Percentiles rank a stretch among this genome's conserved stretches.
These are phyloP conservation scores for Saxidomus purpurata DNA, from an alignment of 1,140 invertebrate species.

Conservation along the genomic window DNA sequence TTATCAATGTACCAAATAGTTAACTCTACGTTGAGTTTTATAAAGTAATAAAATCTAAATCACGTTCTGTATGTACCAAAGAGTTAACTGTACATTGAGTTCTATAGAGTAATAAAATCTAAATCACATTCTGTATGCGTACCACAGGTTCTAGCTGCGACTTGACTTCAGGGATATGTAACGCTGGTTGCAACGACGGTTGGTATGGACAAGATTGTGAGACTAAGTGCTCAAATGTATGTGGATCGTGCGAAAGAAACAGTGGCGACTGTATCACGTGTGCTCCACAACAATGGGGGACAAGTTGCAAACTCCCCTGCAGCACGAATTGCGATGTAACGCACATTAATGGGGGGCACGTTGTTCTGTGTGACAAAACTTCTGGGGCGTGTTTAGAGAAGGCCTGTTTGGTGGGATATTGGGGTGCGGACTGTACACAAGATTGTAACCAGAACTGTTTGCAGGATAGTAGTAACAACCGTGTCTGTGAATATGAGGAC, in stretches of 20 bases:
- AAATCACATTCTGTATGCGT: background rate
- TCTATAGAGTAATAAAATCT: too few relatives aligned
- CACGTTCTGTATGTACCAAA: too few relatives aligned
- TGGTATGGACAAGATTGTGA: background rate
- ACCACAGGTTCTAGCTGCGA: conserved; percentile 30
- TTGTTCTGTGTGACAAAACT: conserved; percentile 37
- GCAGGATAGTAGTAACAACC: background rate
- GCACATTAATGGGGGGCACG: too few relatives aligned
- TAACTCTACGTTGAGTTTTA: too few relatives aligned
- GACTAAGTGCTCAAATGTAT: background rate
- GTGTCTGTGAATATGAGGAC: background rate
- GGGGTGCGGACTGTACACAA: conserved; percentile 6
- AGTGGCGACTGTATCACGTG: conserved; percentile 39
- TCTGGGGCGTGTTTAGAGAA: conserved; percentile 1
- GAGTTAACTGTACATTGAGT: too few relatives aligned
- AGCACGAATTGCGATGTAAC: conserved; percentile 32
- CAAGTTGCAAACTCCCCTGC: background rate
- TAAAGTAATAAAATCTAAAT: too few relatives aligned
- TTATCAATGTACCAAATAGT: too few relatives aligned
- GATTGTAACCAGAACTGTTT: conserved; percentile 32
- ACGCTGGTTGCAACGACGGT: conserved; percentile 18
- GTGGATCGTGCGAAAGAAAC: conserved; percentile 16
- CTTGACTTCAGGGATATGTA: background rate
- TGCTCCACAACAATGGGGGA: conserved; percentile 18
- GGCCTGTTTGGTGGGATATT: conserved; percentile 30